Base-by-base conservation (phyloP, 2,797 vertebrate genomes). In the Glossophaga mutica region DNA sequence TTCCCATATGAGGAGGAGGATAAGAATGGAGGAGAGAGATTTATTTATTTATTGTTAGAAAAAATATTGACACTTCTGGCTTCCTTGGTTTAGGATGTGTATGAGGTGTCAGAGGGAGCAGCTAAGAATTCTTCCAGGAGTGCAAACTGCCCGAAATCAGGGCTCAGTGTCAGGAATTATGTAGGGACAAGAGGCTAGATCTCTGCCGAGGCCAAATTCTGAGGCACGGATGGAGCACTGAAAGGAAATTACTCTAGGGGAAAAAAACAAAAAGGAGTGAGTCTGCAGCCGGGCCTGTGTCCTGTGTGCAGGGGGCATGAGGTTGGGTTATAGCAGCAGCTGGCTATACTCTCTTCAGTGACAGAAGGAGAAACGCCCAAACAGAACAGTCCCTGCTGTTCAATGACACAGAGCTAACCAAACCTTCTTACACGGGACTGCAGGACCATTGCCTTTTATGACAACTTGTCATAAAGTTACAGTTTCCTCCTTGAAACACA, bases 241-340 rank as follows among this genome's bases (percentile, higher is more conserved):
- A 48, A 59, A 44, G 12, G 48, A 37, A 26, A 37, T 18, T 9
- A 24, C 55, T 73, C 39, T 22, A 7, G 2, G 29, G 29, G 5
- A 48, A 46, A 39, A 59, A 15, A 0, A 73, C 32, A 1, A 9
- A 32, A 24, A 42, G 34, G 9, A 6, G 29, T 2, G 9, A 46
- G 52, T 12, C 5, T 3, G n/a, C 14, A 0, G 16, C 44, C 10
- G 32, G 19, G 52, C 77, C 68, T 1, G 0, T 9, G 59, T 2
- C 32, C 32, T 0, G 0, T 22, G 0, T 4, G 39, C 8, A 15
- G 24, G 65, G 1, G 26, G n/a, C 9, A 2, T 2, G 6, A 3
- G 9, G 2, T 22, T 68, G 39, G 5, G 22, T 37, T 34, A n/a
- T 26, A 79, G 34, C 15, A 22, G 52, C n/a, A 19, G 8, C 26